Base-by-base conservation (phyloP, 2,797 vertebrate species). In the Sebastes ruberrimus region DNA sequence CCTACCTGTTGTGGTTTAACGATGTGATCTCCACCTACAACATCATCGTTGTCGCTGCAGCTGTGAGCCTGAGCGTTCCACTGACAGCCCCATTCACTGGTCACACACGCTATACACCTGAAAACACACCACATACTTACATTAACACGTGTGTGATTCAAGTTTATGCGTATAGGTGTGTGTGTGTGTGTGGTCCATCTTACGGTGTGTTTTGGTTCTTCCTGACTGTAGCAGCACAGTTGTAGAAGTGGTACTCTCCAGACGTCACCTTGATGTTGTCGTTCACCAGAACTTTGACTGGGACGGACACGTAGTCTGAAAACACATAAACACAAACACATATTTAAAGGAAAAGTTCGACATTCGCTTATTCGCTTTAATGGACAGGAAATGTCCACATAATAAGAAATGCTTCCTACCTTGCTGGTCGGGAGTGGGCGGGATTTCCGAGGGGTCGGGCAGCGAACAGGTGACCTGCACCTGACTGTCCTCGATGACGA, bases 61-160 rank as follows among this genome's bases (percentile, higher is more conserved):
- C 85, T 92, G 38, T 96, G 94, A 38, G 93, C 93, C 28, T 69
- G 83, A 82, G 95, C 94, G 86, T 96, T 95, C 98, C 98, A 99
- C 90, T 98, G 97, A 83, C 98, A 99, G 62, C 96, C 95, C 98
- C 98, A 99, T 62, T 92, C 88, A 88, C 97, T 98, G 90, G 95
- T 98, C 86, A 98, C 96, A 86, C 98, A 99, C 7, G 97, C 96
- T 67, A 96, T 96, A 70, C 98, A 99, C 92, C 98, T 99, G 92
- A 1, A 35, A 35, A 33, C 33, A 86, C 80, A 10, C 57, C 16
- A 30, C 25, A 38, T 3, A 35, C 7, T 10, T 22, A 46, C 35
- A 60, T 0, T 9, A 11, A 4, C 1, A 1, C 2, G 10, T 27
- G 22, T 14, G 71, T 2, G 16, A 18, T 10, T 23, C 3, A 2